Percentiles rank a stretch among this genome's conserved stretches.
These are phyloP conservation scores for Limenitis camilla DNA, from an alignment of 2,888 invertebrate genomes.

Conservation along the genomic window DNA sequence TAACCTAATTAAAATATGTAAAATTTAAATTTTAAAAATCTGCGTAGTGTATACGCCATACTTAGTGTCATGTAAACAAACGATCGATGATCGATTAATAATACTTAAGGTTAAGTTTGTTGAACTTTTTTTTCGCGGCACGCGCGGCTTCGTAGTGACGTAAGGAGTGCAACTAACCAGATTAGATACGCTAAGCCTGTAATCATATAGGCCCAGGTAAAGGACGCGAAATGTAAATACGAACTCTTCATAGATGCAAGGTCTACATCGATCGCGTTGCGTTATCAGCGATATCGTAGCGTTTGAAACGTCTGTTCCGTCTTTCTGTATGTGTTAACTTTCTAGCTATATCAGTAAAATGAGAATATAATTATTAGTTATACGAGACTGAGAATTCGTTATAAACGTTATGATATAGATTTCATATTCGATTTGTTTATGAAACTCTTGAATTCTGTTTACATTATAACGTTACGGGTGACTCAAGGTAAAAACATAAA, in stretches of 20 bases:
- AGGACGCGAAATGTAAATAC: constrained; percentile 41
- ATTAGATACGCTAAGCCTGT: constrained; percentile 59
- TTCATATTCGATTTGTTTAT: neutral
- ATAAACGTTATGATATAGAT: too few relatives aligned
- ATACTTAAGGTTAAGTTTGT: constrained; percentile 50
- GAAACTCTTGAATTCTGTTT: neutral
- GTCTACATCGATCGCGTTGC: constrained; percentile 34
- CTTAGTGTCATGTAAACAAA: constrained; percentile 30
- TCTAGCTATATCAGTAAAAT: neutral
- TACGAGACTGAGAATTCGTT: too few relatives aligned
- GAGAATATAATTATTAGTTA: too few relatives aligned
- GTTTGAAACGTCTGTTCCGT: neutral
- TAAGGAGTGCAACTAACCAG: constrained; percentile 60
- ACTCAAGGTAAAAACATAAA: constrained; percentile 17
- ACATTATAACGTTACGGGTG: constrained; percentile 9
- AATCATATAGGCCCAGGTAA: constrained; percentile 35
- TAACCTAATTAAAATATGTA: neutral
- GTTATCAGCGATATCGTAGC: constrained; percentile 35
- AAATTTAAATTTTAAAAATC: neutral
- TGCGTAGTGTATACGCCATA: constrained; percentile 5
- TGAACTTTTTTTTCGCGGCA: constrained; percentile 63
- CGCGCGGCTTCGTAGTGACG: constrained; percentile 57
- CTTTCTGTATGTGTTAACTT: neutral
- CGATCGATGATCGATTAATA: constrained; percentile 31
- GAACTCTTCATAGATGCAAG: constrained; percentile 43